Percentiles rank a stretch among this genome's conserved stretches.
Conservation (phyloP, 2,797 vertebrate genomes). For the Cottoperca gobio region DNA sequence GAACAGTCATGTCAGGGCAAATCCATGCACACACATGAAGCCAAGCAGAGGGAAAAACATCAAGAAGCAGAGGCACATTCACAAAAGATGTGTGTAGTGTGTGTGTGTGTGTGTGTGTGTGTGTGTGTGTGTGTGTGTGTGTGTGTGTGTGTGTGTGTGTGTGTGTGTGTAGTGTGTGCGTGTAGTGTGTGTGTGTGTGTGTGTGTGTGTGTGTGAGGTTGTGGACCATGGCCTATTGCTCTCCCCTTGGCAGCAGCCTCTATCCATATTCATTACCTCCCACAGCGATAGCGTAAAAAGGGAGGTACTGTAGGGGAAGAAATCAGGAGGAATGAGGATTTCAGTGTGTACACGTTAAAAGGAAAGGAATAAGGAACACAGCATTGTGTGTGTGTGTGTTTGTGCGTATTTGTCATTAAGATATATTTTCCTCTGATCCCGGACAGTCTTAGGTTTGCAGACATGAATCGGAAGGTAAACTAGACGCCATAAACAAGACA, state of each 20-base stretch:
- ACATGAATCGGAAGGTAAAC: constrained; percentile 41
- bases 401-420: constrained; percentile 12
- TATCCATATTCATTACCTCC: constrained; percentile 80
- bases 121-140: constrained; percentile 18
- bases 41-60: constrained; percentile 39
- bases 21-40: constrained; percentile 44
- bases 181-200: no score
- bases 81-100: constrained; percentile 21
- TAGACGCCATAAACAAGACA: constrained; percentile 49
- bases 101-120: constrained; percentile 1
- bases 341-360: constrained; percentile 34
- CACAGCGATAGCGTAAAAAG: constrained; percentile 48
- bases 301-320: constrained; percentile 38
- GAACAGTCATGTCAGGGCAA: constrained; percentile 25
- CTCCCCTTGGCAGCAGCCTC: constrained; percentile 63
- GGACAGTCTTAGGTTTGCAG: constrained; percentile 18
- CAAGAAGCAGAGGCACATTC: constrained; percentile 23
- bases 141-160: constrained; percentile 2
- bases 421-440: constrained; percentile 25
- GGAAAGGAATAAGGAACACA: constrained; percentile 34
- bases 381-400: constrained; percentile 5
- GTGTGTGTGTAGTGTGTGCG: not conserved
- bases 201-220: constrained; percentile 34
- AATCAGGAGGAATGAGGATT: constrained; percentile 41
- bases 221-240: constrained; percentile 57